Percentiles rank a stretch among this genome's conserved stretches.
phyloP scores from a whole-genome alignment of 2,888 invertebrate species.

The Acanthosoma haemorrhoidale region DNA sequence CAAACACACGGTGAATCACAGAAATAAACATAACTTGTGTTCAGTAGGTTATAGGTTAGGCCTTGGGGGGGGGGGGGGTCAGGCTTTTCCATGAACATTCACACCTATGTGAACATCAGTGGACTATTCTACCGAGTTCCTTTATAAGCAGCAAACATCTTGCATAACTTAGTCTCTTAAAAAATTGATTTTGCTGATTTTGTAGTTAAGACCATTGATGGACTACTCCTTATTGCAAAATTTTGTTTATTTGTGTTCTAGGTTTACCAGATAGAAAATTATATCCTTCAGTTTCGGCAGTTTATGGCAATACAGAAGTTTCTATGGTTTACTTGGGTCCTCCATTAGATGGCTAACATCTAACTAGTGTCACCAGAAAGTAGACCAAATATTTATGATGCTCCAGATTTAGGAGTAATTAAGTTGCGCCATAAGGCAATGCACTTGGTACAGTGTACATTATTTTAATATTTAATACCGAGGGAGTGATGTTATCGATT shows the following conservation, averaged over 20 bases:
- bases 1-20: too few relatives aligned
- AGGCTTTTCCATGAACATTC: too few relatives aligned
- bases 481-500: not conserved
- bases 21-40: too few relatives aligned
- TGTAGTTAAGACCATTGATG: too few relatives aligned
- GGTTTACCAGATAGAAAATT: constrained; percentile 74
- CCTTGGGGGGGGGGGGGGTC: too few relatives aligned
- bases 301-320: constrained; percentile 98
- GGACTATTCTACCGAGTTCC: too few relatives aligned
- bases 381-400: not conserved
- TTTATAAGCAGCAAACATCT: too few relatives aligned
- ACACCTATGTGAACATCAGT: too few relatives aligned
- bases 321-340: constrained; percentile 97
- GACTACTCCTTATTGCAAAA: too few relatives aligned
- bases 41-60: too few relatives aligned
- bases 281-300: constrained; percentile 94
- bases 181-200: too few relatives aligned
- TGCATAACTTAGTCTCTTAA: too few relatives aligned
- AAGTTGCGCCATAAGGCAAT: not conserved
- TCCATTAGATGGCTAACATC: constrained; percentile 79
- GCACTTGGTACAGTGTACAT: not conserved
- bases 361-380: not conserved
- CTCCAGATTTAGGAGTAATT: not conserved
- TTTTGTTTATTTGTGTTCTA: constrained; percentile 46
- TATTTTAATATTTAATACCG: not conserved